Percentiles rank a stretch among this genome's conserved stretches.
phyloP scores from a whole-genome alignment of 2,113 vertebrate species.

The Quiscalus mexicanus region DNA sequence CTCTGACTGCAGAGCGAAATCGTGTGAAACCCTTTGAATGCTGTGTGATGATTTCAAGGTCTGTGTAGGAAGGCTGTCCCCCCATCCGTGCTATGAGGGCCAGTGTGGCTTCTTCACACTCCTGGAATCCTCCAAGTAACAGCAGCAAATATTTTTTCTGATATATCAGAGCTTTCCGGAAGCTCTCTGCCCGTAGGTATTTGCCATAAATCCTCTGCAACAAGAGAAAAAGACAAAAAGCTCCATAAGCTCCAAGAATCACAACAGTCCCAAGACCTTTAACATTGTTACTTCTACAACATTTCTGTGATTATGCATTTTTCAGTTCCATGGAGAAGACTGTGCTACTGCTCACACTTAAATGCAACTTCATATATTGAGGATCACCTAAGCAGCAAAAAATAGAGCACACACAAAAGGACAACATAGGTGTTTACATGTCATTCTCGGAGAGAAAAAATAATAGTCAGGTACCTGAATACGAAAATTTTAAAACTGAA shows the following conservation, averaged over 20 bases:
- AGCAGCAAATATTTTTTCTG: conserved; percentile 98
- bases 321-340: neutral
- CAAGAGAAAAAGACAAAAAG: neutral
- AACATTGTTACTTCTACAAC: neutral
- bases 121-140: conserved; percentile 92
- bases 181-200: conserved; percentile 93
- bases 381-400: neutral
- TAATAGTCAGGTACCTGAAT: neutral
- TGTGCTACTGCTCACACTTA: neutral
- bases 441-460: neutral
- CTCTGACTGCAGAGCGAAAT: conserved; percentile 90
- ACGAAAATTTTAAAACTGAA: neutral
- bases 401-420: neutral
- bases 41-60: conserved; percentile 74
- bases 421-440: neutral
- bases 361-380: neutral
- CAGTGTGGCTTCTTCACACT: conserved; percentile 93
- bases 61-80: conserved; percentile 77
- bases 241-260: neutral
- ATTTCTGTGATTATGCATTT: neutral
- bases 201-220: conserved; percentile 91
- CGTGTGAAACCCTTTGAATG: conserved; percentile 83
- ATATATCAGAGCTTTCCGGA: conserved; percentile 95
- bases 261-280: neutral
- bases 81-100: conserved; percentile 90